Evolutionary conservation across 2,797 vertebrate species (phyloP), one percentile per base, ranked within the genome.

Genomic region (Alfaro cultratus): DNA sequence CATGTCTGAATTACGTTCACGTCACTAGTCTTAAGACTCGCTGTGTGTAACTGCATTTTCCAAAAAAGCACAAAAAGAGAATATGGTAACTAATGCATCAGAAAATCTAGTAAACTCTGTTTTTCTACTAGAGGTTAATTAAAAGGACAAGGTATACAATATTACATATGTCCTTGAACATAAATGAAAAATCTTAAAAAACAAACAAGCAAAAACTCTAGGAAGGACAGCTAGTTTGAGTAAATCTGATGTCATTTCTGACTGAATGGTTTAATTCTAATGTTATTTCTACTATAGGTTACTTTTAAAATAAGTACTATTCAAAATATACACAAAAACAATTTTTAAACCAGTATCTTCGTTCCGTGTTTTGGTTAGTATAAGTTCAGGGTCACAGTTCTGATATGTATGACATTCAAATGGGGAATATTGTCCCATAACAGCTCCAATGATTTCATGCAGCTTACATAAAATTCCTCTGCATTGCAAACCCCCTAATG

Each of bases 331-430:
- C 23, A 68, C 34, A 68, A 67, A 64, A 23, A 39, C 6, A 1
- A 21, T 21, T 39, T 39, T 36, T 67, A 23, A 67, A 67, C 34
- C 31, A 34, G 31, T 36, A 18, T 34, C 41, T 68, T 64, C 15
- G 21, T 64, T 21, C 13, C 0, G 62, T 39, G 23, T 41, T 12
- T 68, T 12, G 10, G 36, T 39, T 67, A 67, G 18, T 67, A 39
- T 26, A 23, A 16, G 64, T 39, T 41, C 64, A 39, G 64, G 64
- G 18, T 67, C 64, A 39, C 21, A 21, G 34, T 68, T 41, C 64
- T 68, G 21, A 68, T 68, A 68, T 64, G 60, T 21, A 21, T 68
- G 64, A 68, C 64, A 41, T 68, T 41, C 36, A 68, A 41, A 68
- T 68, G 2, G 1, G 9, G 41, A 41, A 68, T 68, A 68, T 41